Evolutionary conservation across 92 coral and sea anemone genomes (phyloP).

Genomic region (Virgularia gustaviana): DNA sequence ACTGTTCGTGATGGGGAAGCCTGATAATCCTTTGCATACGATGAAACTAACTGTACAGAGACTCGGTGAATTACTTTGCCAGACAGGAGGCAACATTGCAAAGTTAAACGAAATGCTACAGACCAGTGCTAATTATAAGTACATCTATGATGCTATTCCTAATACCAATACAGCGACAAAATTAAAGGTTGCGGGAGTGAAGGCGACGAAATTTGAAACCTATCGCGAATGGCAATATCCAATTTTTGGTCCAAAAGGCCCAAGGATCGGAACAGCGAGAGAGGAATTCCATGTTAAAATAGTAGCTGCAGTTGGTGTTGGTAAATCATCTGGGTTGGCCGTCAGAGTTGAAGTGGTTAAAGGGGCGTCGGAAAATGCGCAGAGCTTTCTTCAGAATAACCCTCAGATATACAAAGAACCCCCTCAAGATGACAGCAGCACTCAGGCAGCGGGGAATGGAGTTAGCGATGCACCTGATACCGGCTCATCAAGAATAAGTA

Average conservation of each 20-base stretch:
- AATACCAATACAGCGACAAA: neutral
- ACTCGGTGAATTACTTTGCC: slow-evolving; percentile 20
- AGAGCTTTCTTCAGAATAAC: neutral
- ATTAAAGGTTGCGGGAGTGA: slow-evolving; percentile 2
- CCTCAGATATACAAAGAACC: slow-evolving; percentile 42
- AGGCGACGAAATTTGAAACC: slow-evolving; percentile 15
- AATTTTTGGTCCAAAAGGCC: neutral
- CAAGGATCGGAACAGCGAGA: neutral
- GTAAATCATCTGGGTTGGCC: slow-evolving; percentile 27
- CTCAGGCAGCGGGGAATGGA: too few relatives aligned
- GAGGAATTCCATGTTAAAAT: slow-evolving; percentile 28
- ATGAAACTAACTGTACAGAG: slow-evolving; percentile 18
- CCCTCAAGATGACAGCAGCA: too few relatives aligned
- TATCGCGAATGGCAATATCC: slow-evolving; percentile 43
- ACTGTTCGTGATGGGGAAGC: slow-evolving; percentile 29
- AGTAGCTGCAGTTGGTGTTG: slow-evolving; percentile 36
- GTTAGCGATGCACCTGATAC: too few relatives aligned
- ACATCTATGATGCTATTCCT: slow-evolving; percentile 10
- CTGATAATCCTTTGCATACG: neutral
- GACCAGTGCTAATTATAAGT: neutral
- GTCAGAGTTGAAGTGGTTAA: slow-evolving; percentile 29
- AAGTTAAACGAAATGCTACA: neutral
- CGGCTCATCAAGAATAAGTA: too few relatives aligned
- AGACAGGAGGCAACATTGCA: neutral
- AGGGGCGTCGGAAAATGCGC: slow-evolving; percentile 18